Base-by-base conservation (phyloP, 2,113 vertebrate species). In the Phalacrocorax aristotelis region DNA sequence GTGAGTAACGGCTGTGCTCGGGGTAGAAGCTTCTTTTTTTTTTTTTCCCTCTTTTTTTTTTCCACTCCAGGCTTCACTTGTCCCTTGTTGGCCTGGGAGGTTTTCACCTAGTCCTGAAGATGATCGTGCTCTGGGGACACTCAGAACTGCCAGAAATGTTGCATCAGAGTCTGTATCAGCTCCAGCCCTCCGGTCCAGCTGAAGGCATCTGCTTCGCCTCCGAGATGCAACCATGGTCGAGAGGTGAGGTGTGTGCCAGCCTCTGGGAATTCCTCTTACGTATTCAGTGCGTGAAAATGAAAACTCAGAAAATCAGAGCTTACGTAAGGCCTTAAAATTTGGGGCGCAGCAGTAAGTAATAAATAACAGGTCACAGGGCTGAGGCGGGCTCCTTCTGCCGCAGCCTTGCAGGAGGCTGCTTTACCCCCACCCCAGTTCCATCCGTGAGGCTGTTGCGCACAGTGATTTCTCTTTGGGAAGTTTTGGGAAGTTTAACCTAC, bases 381-480 rank as follows among this genome's bases (percentile, higher is more conserved):
- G 83, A 40, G 34, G 0, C 0, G 8, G 76, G 77, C 46, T 46
- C 44, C 29, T 48, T 42, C 15, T 52, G 69, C 68, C 26, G 0
- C 20, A 22, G 15, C 3, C 54, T 14, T 8, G 2, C 36, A 4
- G 40, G 64, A 15, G 55, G 34, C 42, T 36, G 40, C n/a, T 58
- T 21, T 8, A 5, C 15, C 19, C 65, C 10, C 1, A 8, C 17
- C 58, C 71, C 6, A 4, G 0, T 25, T n/a, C 74, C 54, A 18
- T 11, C 36, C 78, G 61, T 2, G 30, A 38, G 44, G 66, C 55
- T 70, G 38, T 8, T 34, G 49, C 20, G 29, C 32, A 3, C 62
- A 8, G 4, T 12, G 32, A 4, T 58, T 68, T 23, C 42, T 15
- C 11, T 5, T 15, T 0, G 34, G 42, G 65, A 51, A 13, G 7